phyloP scores from a whole-genome alignment of 2,888 invertebrate species.

The Campoplex capitator region DNA sequence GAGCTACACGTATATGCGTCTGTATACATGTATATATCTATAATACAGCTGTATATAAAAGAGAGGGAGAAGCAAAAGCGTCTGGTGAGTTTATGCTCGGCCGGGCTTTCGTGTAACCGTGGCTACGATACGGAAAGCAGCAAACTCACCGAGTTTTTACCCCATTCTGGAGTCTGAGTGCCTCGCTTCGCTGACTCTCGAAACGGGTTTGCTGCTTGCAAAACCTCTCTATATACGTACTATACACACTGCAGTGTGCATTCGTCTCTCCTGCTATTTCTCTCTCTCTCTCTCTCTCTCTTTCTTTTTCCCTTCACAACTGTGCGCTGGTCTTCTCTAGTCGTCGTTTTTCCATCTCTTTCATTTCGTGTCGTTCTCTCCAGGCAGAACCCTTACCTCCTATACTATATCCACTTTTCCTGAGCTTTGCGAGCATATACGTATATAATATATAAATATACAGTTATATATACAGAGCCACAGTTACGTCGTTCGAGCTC shows the following conservation, averaged over 20 bases:
- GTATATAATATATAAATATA: not conserved
- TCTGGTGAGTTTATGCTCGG: conserved; percentile 81
- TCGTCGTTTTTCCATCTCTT: conserved; percentile 56
- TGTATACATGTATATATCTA: not conserved
- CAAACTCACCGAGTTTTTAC: conserved; percentile 82
- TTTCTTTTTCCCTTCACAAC: conserved; percentile 43
- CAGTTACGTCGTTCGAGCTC: conserved; percentile 46
- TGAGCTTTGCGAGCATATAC: conserved; percentile 53
- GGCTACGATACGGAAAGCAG: conserved; percentile 76
- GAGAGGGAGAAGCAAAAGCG: conserved; percentile 71
- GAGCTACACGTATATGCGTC: not conserved
- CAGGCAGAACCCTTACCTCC: conserved; percentile 43
- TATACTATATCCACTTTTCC: conserved; percentile 61
- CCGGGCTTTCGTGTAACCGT: conserved; percentile 80
- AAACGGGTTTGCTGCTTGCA: conserved; percentile 78
- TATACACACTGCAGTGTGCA: conserved; percentile 50
- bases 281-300: conserved; percentile 65
- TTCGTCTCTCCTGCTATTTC: conserved; percentile 61
- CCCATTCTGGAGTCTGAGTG: conserved; percentile 83
- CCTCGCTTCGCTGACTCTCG: conserved; percentile 82
- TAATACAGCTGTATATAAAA: conserved; percentile 22
- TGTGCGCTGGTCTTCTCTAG: conserved; percentile 52
- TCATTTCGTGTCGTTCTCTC: conserved; percentile 43
- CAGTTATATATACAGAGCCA: not conserved
- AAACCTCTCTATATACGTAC: conserved; percentile 68